Conservation (phyloP, 2,113 vertebrate genomes). For the Clinocottus analis region DNA sequence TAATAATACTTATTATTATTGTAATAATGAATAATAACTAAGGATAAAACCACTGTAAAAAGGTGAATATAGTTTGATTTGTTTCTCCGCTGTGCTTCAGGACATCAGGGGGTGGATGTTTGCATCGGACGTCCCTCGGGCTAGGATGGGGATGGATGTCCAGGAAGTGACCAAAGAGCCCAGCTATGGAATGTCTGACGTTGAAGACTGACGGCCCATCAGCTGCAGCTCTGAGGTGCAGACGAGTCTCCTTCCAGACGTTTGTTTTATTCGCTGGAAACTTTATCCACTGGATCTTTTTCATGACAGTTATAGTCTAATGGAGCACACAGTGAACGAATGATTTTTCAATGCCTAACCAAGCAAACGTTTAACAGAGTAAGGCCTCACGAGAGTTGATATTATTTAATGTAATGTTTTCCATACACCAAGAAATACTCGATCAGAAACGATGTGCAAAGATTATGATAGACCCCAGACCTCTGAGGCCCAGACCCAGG, state of each 20-base stretch:
- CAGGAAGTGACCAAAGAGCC: conserved; percentile 34
- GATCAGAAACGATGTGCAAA: neutral
- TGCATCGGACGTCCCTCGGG: conserved; percentile 36
- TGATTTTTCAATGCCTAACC: neutral
- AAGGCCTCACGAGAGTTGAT: neutral
- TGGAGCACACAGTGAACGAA: neutral
- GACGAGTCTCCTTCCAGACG: neutral
- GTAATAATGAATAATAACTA: neutral
- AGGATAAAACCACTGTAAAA: neutral
- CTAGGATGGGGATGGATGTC: conserved; percentile 20
- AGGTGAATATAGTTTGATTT: neutral
- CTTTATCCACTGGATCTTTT: neutral
- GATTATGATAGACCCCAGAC: neutral
- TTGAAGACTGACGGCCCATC: too few species aligned
- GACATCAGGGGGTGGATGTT: conserved; percentile 8
- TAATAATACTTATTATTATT: too few species aligned
- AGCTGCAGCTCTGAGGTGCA: neutral
- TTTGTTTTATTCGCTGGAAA: conserved; percentile 5
- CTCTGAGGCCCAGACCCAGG: too few species aligned
- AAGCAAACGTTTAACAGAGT: neutral
- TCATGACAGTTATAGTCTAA: neutral
- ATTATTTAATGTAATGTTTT: neutral
- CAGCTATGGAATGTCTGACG: conserved; percentile 20
- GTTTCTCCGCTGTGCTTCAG: neutral
- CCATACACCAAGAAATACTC: neutral